Conservation (phyloP, 2,797 vertebrate genomes). For the Phalanger gymnotis region DNA sequence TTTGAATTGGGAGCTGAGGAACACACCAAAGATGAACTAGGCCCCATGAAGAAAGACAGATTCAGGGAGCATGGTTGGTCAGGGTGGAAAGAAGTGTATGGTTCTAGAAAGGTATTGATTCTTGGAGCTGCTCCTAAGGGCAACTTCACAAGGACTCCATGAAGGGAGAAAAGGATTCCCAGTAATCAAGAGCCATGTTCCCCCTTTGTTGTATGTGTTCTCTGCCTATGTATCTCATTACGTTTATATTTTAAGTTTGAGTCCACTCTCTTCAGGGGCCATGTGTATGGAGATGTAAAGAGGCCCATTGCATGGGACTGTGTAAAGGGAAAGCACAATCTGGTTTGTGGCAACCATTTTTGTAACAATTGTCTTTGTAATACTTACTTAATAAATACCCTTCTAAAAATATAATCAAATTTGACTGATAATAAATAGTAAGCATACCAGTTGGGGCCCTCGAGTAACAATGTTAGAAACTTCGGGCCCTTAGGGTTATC, state of each 20-base stretch:
- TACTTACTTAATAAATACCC: neutral
- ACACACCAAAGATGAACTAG: too few species aligned
- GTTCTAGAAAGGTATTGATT: too few species aligned
- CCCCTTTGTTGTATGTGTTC: neutral
- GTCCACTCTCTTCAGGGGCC: neutral
- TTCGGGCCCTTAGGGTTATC: neutral
- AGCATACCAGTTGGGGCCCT: neutral
- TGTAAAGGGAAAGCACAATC: neutral
- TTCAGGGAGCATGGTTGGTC: too few species aligned
- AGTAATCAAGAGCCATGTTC: neutral
- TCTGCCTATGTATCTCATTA: neutral
- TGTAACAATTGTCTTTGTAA: neutral
- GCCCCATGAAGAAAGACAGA: too few species aligned
- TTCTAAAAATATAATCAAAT: neutral
- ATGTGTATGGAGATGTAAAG: neutral
- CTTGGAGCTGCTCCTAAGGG: too few species aligned
- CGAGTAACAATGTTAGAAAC: neutral
- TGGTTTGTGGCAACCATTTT: neutral
- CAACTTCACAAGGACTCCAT: too few species aligned
- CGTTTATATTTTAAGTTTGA: neutral
- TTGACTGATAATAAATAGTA: neutral
- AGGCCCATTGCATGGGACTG: neutral
- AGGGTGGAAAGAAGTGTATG: too few species aligned
- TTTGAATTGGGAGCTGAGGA: too few species aligned
- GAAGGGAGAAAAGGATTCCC: neutral